These are phyloP conservation scores for Cyphomyrus discorhynchus DNA, from an alignment of 2,113 vertebrate species.

Conservation along the genomic window DNA sequence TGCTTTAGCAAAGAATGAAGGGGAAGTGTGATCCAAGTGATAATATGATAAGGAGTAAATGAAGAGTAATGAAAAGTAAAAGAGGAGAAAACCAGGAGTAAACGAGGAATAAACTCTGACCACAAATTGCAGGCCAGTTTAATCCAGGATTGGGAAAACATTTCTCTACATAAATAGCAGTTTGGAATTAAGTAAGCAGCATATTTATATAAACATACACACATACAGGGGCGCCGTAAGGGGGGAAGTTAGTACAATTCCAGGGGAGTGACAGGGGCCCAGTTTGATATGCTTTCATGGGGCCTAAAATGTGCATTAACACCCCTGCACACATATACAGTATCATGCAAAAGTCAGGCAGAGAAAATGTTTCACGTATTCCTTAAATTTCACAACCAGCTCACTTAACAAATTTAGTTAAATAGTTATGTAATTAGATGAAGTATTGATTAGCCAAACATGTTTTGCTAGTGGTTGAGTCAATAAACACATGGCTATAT, in stretches of 20 bases:
- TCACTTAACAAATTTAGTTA: not conserved
- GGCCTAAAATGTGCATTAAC: not conserved
- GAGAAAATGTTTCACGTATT: not conserved
- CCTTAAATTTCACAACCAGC: not conserved
- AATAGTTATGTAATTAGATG: not conserved
- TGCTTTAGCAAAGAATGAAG: not conserved
- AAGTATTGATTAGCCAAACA: not conserved
- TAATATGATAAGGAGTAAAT: not conserved
- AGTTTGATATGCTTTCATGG: not conserved
- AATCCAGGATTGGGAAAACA: not conserved
- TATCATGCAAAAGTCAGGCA: not conserved
- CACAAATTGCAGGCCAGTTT: not conserved
- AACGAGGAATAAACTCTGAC: not conserved
- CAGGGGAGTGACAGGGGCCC: not conserved
- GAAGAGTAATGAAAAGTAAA: not conserved
- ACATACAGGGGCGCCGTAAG: not conserved
- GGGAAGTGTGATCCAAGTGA: not conserved
- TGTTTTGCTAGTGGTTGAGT: not conserved
- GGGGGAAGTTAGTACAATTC: not conserved
- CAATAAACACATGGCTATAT: not conserved
- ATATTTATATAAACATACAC: not conserved
- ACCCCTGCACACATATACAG: not conserved
- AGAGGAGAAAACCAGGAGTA: not conserved
- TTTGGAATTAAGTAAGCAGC: not conserved
- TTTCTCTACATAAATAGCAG: not conserved